Evolutionary conservation across 2,797 vertebrate genomes (phyloP).

Genomic region (Sciurus vulgaris): DNA sequence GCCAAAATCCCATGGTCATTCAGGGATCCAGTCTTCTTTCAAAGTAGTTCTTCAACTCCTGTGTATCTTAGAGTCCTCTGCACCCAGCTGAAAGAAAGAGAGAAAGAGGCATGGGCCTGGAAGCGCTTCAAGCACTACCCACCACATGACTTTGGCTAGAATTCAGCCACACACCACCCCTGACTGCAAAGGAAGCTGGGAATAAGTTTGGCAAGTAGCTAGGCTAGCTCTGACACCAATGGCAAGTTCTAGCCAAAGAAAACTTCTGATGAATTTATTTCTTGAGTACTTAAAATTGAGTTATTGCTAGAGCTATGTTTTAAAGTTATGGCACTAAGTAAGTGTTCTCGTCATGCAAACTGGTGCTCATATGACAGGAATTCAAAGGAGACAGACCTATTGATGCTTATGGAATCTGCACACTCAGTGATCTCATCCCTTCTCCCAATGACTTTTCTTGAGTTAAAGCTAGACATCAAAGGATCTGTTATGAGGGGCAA

Average conservation of each 20-base stretch:
- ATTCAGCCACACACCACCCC: background rate
- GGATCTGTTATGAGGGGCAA: background rate
- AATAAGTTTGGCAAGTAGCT: background rate
- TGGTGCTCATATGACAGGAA: background rate
- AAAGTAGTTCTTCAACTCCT: background rate
- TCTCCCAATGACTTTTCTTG: background rate
- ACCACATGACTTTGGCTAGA: background rate
- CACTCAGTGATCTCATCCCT: background rate
- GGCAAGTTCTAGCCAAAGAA: background rate
- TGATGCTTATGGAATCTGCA: background rate
- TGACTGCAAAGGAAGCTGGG: background rate
- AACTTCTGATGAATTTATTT: background rate
- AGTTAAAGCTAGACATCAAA: background rate
- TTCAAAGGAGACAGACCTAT: background rate
- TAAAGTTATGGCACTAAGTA: background rate
- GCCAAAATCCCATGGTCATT: background rate
- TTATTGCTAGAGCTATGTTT: background rate
- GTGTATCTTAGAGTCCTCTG: background rate
- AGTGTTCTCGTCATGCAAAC: background rate
- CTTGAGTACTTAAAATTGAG: background rate
- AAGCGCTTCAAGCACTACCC: background rate
- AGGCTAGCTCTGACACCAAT: background rate
- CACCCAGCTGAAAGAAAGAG: fast-evolving
- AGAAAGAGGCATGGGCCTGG: background rate
- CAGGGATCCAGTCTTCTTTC: background rate